Conservation (phyloP, 92 coral and sea anemone species). For the Parazoanthus atlanticus region DNA sequence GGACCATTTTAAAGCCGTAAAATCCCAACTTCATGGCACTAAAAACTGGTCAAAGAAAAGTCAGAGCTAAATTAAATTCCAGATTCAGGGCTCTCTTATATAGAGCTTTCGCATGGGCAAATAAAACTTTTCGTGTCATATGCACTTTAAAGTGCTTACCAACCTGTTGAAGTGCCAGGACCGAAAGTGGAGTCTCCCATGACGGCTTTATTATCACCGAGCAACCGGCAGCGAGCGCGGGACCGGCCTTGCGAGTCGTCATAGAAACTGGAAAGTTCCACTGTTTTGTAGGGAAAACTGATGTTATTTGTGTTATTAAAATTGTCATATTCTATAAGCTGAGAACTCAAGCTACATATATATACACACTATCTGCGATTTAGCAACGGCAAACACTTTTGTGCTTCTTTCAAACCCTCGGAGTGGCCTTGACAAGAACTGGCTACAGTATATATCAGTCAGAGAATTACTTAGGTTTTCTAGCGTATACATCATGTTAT, state of each 20-base stretch:
- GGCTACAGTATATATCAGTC: no score
- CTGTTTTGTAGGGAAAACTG: constrained; percentile 9
- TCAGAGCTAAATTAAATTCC: no score
- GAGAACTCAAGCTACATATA: neutral
- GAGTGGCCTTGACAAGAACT: no score
- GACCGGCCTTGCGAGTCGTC: constrained; percentile 61
- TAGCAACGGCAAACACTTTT: neutral
- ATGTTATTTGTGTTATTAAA: no score
- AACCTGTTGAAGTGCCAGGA: constrained; percentile 59
- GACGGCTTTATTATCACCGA: constrained; percentile 60
- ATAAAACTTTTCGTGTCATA: no score
- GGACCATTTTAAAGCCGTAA: no score
- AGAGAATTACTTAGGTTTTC: neutral
- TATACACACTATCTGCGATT: no score
- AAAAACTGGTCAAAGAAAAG: no score
- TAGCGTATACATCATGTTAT: neutral
- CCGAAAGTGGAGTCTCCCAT: constrained; percentile 57
- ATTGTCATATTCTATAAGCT: neutral
- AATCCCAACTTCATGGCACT: no score
- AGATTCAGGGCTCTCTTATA: no score
- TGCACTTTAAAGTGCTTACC: neutral
- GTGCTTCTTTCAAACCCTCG: no score
- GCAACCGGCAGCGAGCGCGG: constrained; percentile 62
- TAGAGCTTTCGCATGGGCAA: no score
- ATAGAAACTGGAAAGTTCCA: constrained; percentile 65